Evolutionary conservation across 92 coral and sea anemone genomes (phyloP).

Genomic region (Chrysogorgia sp.): DNA sequence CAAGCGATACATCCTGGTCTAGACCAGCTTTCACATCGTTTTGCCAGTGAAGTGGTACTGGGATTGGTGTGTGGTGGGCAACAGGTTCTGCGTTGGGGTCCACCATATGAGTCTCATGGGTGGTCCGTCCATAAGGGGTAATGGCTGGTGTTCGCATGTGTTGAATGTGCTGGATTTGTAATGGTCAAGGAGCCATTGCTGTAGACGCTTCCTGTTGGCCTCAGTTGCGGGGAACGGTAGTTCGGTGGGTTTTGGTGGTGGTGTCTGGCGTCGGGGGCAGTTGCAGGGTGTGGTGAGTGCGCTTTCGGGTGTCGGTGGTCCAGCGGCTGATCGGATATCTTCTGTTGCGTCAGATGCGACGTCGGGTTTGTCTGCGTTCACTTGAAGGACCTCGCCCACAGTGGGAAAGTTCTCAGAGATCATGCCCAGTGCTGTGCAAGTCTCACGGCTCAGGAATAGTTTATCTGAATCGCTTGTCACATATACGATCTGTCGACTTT

Average conservation of each 20-base stretch:
- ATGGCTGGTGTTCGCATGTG: constrained; percentile 59
- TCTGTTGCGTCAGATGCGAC: neutral
- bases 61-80: constrained; percentile 63
- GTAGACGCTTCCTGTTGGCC: constrained; percentile 40
- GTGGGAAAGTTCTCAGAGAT: constrained; percentile 51
- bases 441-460: too few relatives aligned
- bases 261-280: constrained; percentile 40
- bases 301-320: neutral
- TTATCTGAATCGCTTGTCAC: constrained; percentile 58
- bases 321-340: neutral
- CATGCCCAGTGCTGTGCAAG: constrained; percentile 58
- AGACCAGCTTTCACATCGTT: constrained; percentile 25
- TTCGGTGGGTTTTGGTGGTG: constrained; percentile 42
- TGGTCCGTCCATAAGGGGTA: constrained; percentile 57
- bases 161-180: constrained; percentile 36
- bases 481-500: constrained; percentile 52
- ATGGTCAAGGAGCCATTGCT: constrained; percentile 53
- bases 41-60: constrained; percentile 50
- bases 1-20: constrained; percentile 39
- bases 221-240: constrained; percentile 43
- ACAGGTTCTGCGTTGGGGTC: constrained; percentile 55
- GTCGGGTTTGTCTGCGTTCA: neutral
- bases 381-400: too few relatives aligned
- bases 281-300: constrained; percentile 29
- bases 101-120: constrained; percentile 52